Evolutionary conservation across 1,140 invertebrate species (phyloP).

Genomic region (Neuroterus valhalla): DNA sequence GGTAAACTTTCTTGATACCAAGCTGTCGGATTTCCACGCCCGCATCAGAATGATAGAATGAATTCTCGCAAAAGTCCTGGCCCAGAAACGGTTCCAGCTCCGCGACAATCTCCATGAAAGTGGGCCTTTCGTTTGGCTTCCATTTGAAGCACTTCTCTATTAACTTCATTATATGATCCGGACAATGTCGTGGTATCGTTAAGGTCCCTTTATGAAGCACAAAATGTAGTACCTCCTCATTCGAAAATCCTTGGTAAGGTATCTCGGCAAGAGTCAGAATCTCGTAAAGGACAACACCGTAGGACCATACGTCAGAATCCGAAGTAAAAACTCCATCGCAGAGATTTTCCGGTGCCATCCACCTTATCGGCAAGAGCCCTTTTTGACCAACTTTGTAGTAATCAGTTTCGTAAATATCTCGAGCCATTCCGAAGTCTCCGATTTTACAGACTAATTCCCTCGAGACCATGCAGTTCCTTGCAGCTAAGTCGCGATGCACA

Average conservation of each 20-base stretch:
- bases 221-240: slow-evolving; percentile 81
- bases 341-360: slow-evolving; percentile 85
- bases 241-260: slow-evolving; percentile 82
- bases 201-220: slow-evolving; percentile 81
- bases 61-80: slow-evolving; percentile 71
- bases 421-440: slow-evolving; percentile 82
- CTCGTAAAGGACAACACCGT: slow-evolving; percentile 86
- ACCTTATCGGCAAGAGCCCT: slow-evolving; percentile 82
- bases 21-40: slow-evolving; percentile 64
- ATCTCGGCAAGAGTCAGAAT: slow-evolving; percentile 84
- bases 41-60: slow-evolving; percentile 75
- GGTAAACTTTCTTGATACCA: slow-evolving; percentile 62
- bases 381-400: slow-evolving; percentile 83
- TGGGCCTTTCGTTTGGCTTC: slow-evolving; percentile 66
- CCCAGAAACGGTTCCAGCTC: slow-evolving; percentile 71
- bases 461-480: slow-evolving; percentile 86
- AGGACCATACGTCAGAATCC: slow-evolving; percentile 86
- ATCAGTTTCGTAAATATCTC: slow-evolving; percentile 86
- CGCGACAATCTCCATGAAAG: slow-evolving; percentile 74
- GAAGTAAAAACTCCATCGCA: slow-evolving; percentile 85
- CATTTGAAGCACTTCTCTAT: slow-evolving; percentile 74
- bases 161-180: slow-evolving; percentile 70
- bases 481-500: slow-evolving; percentile 87
- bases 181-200: slow-evolving; percentile 76
- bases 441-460: slow-evolving; percentile 83